A percentile compares a stretch with the other conserved stretches of the same genome.
These are phyloP conservation scores for Etheostoma spectabile DNA, from an alignment of 2,113 vertebrate species.

Conservation along the genomic window DNA sequence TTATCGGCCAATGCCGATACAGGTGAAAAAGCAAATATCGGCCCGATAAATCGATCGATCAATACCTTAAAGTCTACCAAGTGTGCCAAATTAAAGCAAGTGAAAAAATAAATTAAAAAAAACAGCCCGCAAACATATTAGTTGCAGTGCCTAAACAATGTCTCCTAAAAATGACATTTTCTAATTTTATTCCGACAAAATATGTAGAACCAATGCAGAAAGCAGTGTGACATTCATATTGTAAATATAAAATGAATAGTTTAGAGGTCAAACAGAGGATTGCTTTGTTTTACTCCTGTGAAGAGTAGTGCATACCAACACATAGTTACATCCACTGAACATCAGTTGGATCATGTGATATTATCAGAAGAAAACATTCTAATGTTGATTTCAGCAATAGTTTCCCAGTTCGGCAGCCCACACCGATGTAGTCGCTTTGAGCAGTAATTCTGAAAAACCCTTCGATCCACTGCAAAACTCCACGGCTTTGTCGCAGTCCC, in stretches of 20 bases:
- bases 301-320: not conserved
- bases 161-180: not conserved
- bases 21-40: too few species aligned
- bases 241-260: not conserved
- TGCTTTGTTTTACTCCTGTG: not conserved
- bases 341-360: not conserved
- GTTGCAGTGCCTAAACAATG: not conserved
- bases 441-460: conserved; percentile 37
- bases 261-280: not conserved
- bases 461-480: conserved; percentile 51
- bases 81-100: not conserved
- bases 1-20: too few species aligned
- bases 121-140: not conserved
- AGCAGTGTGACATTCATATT: not conserved
- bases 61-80: too few species aligned
- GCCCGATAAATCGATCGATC: too few species aligned
- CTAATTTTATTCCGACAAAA: not conserved
- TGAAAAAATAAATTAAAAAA: too few species aligned
- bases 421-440: conserved; percentile 2
- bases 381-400: not conserved
- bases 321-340: not conserved
- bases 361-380: not conserved
- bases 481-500: conserved; percentile 34
- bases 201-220: not conserved
- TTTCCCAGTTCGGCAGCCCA: not conserved